Conservation (phyloP, 2,888 invertebrate species). For the Macropis europaea region DNA sequence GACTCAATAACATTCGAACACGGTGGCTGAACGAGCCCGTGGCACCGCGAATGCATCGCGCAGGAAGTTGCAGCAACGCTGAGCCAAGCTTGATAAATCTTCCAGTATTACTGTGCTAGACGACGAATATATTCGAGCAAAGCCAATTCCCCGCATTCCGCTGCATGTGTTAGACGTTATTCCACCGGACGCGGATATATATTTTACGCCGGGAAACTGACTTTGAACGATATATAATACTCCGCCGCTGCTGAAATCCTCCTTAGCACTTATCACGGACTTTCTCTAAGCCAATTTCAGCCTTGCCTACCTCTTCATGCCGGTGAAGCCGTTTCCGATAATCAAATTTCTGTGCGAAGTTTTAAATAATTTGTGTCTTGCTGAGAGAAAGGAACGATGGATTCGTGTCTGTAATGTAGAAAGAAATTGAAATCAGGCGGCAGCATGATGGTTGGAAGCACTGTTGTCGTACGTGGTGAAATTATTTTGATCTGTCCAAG, state of each 20-base stretch:
- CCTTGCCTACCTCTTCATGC: too few relatives aligned
- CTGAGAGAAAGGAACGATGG: too few relatives aligned
- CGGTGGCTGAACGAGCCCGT: not conserved
- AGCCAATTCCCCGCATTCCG: slow-evolving; percentile 36
- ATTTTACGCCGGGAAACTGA: slow-evolving; percentile 6
- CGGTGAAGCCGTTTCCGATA: too few relatives aligned
- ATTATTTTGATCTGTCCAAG: too few relatives aligned
- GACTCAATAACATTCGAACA: slow-evolving; percentile 18
- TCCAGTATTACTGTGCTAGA: slow-evolving; percentile 23
- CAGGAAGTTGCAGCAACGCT: slow-evolving; percentile 10
- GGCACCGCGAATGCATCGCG: slow-evolving; percentile 14
- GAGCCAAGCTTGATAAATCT: slow-evolving; percentile 43
- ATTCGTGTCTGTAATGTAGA: too few relatives aligned
- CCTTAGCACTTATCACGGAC: not conserved
- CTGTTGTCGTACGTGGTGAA: too few relatives aligned
- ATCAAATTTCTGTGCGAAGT: too few relatives aligned
- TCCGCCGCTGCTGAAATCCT: not conserved
- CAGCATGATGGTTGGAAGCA: too few relatives aligned
- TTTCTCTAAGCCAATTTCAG: too few relatives aligned
- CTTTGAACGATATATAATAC: not conserved
- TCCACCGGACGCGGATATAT: slow-evolving; percentile 5
- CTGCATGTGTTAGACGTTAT: slow-evolving; percentile 16
- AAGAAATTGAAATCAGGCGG: too few relatives aligned
- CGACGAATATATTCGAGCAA: slow-evolving; percentile 25
- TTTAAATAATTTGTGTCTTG: too few relatives aligned